Base-by-base conservation (phyloP, 2,888 invertebrate genomes). In the Parochlus steinenii region DNA sequence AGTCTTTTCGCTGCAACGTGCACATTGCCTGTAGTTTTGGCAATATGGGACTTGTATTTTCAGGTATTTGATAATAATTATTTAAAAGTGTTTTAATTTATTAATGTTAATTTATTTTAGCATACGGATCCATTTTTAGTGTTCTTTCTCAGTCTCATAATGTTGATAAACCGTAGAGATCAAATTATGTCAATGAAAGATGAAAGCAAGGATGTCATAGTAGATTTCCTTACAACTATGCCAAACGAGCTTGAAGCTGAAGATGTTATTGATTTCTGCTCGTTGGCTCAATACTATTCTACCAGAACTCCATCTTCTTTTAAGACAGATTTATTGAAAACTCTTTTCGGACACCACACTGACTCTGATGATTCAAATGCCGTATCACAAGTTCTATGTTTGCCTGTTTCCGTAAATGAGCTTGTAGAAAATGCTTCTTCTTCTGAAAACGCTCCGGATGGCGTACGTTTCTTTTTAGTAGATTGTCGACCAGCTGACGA, bases 11-110 rank as follows among this genome's bases (percentile, higher is more conserved):
- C 92, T 10, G 78, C 79, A 6, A 77, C 78, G 12, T 90, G 92
- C 56, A 74, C 68, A 46, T 65, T 93, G 40, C 78, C 81, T 46
- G 89, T 90, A 10, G 80, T 83, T 23, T 73, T 85, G 37, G 76
- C 77, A 43, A 83, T 97, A 79, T 97, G 95, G 95, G 95, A 97
- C 63, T 69, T 90, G 40, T 93, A 93, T 55, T 86, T 97, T 53
- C 92, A 92, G 10, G 11, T 23, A 11, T 5, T n/a, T n/a, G n/a
- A n/a, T n/a, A n/a, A n/a, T n/a, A n/a, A n/a, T n/a, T n/a, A n/a
- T n/a, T n/a, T n/a, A n/a, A n/a, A n/a, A n/a, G n/a, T n/a, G n/a
- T n/a, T n/a, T n/a, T n/a, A n/a, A 23, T 23, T 23, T 4, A n/a
- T 23, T 3, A 23, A 23, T n/a, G 6, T 22, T 5, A 23, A 4